These are phyloP conservation scores for Cepaea hortensis DNA, from an alignment of 2,888 invertebrate genomes.

Conservation along the genomic window DNA sequence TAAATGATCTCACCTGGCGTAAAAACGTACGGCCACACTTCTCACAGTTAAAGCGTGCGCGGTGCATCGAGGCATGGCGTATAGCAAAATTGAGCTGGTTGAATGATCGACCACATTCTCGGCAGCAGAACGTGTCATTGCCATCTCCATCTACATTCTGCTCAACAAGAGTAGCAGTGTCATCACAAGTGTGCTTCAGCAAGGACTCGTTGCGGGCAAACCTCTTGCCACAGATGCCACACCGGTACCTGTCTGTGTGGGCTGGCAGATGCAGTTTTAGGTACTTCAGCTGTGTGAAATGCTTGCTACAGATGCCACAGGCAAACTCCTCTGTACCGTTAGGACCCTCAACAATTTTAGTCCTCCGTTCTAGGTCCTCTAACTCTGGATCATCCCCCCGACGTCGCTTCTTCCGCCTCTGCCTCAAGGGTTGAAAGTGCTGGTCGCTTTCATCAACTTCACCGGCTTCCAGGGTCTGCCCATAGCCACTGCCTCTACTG, in stretches of 20 bases:
- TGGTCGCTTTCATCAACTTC: conserved; percentile 42
- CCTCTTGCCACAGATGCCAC: conserved; percentile 71
- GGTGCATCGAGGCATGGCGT: conserved; percentile 54
- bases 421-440: conserved; percentile 14
- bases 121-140: conserved; percentile 51
- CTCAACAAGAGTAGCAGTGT: conserved; percentile 50
- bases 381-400: conserved; percentile 51
- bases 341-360: conserved; percentile 54
- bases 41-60: conserved; percentile 54
- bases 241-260: conserved; percentile 74
- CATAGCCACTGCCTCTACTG: neutral
- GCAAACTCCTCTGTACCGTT: conserved; percentile 55
- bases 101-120: conserved; percentile 56
- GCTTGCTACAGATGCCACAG: conserved; percentile 72
- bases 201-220: conserved; percentile 72
- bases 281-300: conserved; percentile 77
- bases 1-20: conserved; percentile 39
- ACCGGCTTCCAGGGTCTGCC: conserved; percentile 7
- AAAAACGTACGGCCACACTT: conserved; percentile 57
- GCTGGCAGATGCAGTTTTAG: conserved; percentile 77
- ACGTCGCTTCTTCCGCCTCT: conserved; percentile 49
- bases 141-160: conserved; percentile 52
- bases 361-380: conserved; percentile 48
- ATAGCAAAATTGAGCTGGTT: conserved; percentile 53
- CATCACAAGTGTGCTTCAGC: conserved; percentile 63